Evolutionary conservation across 2,888 invertebrate species (phyloP).

Genomic region (Branchipolynoe longqiensis): DNA sequence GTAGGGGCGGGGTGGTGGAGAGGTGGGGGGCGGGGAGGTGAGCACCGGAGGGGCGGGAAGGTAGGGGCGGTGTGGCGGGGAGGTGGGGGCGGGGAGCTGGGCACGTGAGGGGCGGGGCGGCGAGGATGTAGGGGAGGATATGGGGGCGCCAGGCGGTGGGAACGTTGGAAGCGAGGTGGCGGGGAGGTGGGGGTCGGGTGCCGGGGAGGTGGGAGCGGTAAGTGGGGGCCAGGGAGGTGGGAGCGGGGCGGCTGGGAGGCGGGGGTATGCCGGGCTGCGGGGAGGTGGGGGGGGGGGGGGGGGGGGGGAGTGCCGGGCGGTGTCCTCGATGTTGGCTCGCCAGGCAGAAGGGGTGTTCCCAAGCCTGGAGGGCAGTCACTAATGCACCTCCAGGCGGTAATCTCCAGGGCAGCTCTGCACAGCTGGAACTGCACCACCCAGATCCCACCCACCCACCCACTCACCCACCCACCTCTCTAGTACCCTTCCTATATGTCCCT

Average conservation of each 20-base stretch:
- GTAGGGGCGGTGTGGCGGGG: neutral
- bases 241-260: neutral
- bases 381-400: slow-evolving; percentile 7
- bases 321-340: neutral
- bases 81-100: neutral
- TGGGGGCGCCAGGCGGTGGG: neutral
- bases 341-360: neutral
- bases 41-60: neutral
- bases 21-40: too few relatives aligned
- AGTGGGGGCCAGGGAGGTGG: neutral
- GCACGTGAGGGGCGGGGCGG: slow-evolving; percentile 1
- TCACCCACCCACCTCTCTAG: neutral
- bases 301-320: neutral
- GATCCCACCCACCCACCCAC: neutral
- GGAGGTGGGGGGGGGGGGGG: neutral
- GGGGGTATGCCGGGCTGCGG: neutral
- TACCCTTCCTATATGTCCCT: too few relatives aligned
- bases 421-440: neutral
- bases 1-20: too few relatives aligned
- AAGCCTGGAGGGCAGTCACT: neutral
- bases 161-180: neutral
- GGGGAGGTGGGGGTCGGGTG: neutral
- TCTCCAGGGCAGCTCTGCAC: neutral
- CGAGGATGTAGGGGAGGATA: neutral
- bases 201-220: neutral